These are phyloP conservation scores for Urocolius indicus DNA, from an alignment of 2,113 vertebrate species.

Conservation along the genomic window DNA sequence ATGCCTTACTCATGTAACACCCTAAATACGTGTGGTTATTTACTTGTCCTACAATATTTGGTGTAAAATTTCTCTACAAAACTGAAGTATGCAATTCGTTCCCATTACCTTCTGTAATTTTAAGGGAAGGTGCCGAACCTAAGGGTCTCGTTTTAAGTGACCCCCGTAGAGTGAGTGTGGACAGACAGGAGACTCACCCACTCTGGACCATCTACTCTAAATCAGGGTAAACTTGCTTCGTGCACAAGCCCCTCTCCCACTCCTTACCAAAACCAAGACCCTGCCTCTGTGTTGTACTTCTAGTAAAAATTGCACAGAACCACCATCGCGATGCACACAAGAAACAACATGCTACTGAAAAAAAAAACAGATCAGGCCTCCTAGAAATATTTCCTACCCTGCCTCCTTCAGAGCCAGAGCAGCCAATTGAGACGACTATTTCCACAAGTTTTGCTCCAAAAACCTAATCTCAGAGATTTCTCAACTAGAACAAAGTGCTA, in stretches of 20 bases:
- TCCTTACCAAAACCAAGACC: not conserved
- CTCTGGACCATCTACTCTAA: not conserved
- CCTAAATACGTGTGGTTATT: not conserved
- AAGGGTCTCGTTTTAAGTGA: not conserved
- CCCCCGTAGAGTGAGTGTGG: accelerated
- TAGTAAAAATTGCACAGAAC: not conserved
- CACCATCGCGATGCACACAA: accelerated
- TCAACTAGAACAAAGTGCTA: constrained; percentile 52
- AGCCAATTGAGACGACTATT: constrained; percentile 5
- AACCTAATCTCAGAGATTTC: constrained; percentile 32
- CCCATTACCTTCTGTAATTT: not conserved
- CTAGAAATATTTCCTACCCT: not conserved
- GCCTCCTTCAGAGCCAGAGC: not conserved
- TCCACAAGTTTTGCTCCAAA: constrained; percentile 40
- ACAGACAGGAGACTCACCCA: not conserved
- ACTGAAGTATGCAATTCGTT: not conserved
- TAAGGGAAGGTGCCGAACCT: not conserved
- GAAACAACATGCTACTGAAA: not conserved
- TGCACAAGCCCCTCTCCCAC: not conserved
- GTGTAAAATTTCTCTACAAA: not conserved
- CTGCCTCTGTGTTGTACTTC: not conserved
- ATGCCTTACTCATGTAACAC: not conserved
- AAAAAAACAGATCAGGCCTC: not conserved
- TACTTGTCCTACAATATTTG: not conserved
- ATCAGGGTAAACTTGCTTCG: not conserved